Base-by-base conservation (phyloP, 2,113 vertebrate genomes). In the Oenanthe oenanthe region DNA sequence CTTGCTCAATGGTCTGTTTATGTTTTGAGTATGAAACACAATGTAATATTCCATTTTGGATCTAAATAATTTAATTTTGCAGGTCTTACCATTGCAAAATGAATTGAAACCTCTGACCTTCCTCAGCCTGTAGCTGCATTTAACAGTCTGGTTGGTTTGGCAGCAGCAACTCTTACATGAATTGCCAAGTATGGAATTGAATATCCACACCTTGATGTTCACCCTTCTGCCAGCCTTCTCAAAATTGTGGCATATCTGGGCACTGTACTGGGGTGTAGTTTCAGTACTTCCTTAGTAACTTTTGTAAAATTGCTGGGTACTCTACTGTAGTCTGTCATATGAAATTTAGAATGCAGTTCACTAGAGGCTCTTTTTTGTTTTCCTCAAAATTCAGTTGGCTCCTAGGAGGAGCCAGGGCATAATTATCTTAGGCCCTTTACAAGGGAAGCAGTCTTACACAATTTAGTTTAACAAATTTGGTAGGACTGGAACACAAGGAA, bases 41-140 rank as follows among this genome's bases (percentile, higher is more conserved):
- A 87, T 96, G 94, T 87, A 95, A 89, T 80, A 88, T 66, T 94
- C 89, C 95, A 93, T 95, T 93, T 97, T 97, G 61, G 83, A 85
- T 95, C 65, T 16, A 93, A 97, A 88, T 71, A 24, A 61, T 92
- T 94, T 96, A 89, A 78, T 94, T 91, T 92, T 90, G 61, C 79
- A 98, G 98, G 98, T 97, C 95, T 98, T 94, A 98, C 97, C 40
- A 98, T 98, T 90, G 98, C 97, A 91, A 98, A 99, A 97, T 97
- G 97, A 75, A 98, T 97, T 60, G 97, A 98, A 97, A 98, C 98
- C 93, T 96, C 97, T 48, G 98, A 98, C 94, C 95, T 99, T 96
- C 97, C 97, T 28, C 98, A 98, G 97, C 95, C 98, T 51, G 90
- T 98, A 93, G 97, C 98, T 50, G 97, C 97, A 58, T 99, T 99